Evolutionary conservation across 2,113 vertebrate species (phyloP), one percentile per base, ranked within the genome.

Genomic region (Psammodynastes pulverulentus): DNA sequence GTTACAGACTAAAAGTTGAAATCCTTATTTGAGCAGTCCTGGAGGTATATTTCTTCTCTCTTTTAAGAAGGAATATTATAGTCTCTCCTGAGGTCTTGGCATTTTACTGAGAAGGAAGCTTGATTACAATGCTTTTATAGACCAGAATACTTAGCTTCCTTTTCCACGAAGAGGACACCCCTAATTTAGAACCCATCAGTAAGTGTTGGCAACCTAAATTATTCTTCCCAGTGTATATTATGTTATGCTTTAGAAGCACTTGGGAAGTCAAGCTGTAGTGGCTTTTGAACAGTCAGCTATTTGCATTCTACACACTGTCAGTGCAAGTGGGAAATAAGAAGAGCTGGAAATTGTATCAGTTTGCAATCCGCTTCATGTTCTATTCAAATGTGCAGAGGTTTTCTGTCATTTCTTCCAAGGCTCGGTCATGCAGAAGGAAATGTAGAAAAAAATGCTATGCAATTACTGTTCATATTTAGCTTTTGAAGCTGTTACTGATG

Each of bases 141-240:
- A 15, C 46, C 92, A 93, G n/a, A 6, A 43, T 13, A 46, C 58
- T 92, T 89, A 91, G 52, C 94, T 54, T 92, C 90, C 93, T 93
- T n/a, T 39, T 4, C 9, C 12, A 0, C 26, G 5, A 12, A 0
- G 1, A 95, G 87, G 89, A 2, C 85, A 9, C 39, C 88, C 51
- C 24, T 94, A 92, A 24, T 93, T 94, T 90, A 92, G 52, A 94
- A 94, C 92, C 48, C 67, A 84, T 72, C 29, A 93, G 12, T 39
- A 90, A 67, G 0, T 92, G 94, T 92, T 91, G 92, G 56, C 9
- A 93, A 49, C 90, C 87, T 92, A 92, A 92, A 92, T 86, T 92
- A 88, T 92, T 52, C 17, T 45, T 12, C 93, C 79, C 94, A 93
- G 89, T 89, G 93, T 94, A 54, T 23, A 91, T 91, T 91, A 90